These are phyloP conservation scores for Tetramorium bicarinatum DNA, from an alignment of 2,888 invertebrate genomes.

Conservation along the genomic window DNA sequence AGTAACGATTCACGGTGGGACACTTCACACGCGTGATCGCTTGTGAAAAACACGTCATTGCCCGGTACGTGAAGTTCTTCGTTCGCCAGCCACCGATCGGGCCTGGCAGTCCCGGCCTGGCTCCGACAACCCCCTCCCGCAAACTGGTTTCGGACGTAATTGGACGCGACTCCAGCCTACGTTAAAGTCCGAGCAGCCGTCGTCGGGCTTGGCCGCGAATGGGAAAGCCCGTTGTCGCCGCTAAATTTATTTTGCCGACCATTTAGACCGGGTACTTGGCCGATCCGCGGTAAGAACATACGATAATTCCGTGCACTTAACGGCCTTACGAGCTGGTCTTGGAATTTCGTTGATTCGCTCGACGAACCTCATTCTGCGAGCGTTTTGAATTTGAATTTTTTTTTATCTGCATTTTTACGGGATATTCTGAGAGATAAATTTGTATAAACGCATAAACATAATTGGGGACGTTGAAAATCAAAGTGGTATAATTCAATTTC, in stretches of 20 bases:
- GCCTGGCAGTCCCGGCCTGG: neutral
- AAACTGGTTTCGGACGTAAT: constrained; percentile 82
- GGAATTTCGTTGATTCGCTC: constrained; percentile 58
- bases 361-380: constrained; percentile 15
- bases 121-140: constrained; percentile 60
- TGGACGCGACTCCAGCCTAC: constrained; percentile 78
- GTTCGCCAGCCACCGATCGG: constrained; percentile 56
- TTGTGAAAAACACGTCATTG: constrained; percentile 52
- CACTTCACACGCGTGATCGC: constrained; percentile 58
- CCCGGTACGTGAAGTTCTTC: constrained; percentile 37
- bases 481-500: too few species aligned
- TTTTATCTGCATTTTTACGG: neutral
- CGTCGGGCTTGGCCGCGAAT: constrained; percentile 39
- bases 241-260: constrained; percentile 70
- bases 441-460: neutral
- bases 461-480: too few species aligned
- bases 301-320: constrained; percentile 62
- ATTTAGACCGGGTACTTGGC: constrained; percentile 44
- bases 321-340: constrained; percentile 37
- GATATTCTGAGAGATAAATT: neutral
- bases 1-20: constrained; percentile 69
- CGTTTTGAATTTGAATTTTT: neutral
- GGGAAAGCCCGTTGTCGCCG: constrained; percentile 60
- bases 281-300: constrained; percentile 38
- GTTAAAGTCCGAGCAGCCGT: constrained; percentile 69